Evolutionary conservation across 2,888 invertebrate species (phyloP), one percentile per base, ranked within the genome.

Genomic region (Phlogophora meticulosa): DNA sequence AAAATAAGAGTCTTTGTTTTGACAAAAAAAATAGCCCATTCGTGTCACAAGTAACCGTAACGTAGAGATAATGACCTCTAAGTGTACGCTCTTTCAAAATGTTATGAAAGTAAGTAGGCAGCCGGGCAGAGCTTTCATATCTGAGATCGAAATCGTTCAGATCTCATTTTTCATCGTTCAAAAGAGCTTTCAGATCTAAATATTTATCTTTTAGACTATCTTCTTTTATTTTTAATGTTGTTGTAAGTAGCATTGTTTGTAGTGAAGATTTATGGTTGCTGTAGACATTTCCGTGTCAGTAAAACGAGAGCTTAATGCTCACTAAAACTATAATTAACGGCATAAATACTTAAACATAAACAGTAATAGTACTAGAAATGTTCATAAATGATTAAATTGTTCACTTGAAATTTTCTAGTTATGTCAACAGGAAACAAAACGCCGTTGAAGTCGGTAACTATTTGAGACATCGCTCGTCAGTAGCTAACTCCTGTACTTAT

Each of bases 31-130:
- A 43, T 28, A 42, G n/a, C 43, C 59, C 59, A 78, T 75, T 57
- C 49, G 75, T 76, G 73, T 77, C 76, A 74, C 77, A 42, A 52
- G 60, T 78, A 82, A 82, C 81, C 66, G 81, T 79, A 55, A 40
- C 22, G 52, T 7, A 17, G 52, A 76, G 75, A 76, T 81, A 83
- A 82, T 83, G 80, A 72, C 75, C 53, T 17, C 68, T 70, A 67
- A 78, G 60, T 78, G 76, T 76, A 48, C 51, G 57, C 65, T 82
- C 76, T 79, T 82, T 81, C 70, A 81, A 82, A 82, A 81, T 82
- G 72, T 79, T 82, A 71, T 76, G 80, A 82, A 82, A 82, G 79
- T 72, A 61, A 66, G 78, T 59, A 72, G 73, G 46, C 15, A 60
- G 61, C 49, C 61, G 56, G n/a, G 51, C 17, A 20, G 32, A 17